Evolutionary conservation across 2,797 vertebrate genomes (phyloP).

Genomic region (Notamacropus eugenii): DNA sequence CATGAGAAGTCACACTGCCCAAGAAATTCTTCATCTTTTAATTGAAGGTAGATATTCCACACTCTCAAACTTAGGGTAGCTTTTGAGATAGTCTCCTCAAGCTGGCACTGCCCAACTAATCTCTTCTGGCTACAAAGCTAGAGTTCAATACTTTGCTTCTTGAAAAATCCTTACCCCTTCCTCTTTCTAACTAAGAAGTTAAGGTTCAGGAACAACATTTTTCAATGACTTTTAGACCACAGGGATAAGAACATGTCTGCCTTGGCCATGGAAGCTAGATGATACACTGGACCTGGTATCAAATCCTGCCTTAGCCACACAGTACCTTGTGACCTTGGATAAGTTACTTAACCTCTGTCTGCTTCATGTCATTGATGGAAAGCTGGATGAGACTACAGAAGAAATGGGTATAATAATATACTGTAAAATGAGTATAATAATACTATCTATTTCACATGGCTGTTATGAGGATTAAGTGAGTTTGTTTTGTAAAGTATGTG

Average conservation of each 20-base stretch:
- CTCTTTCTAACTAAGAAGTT: neutral
- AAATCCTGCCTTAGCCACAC: constrained; percentile 32
- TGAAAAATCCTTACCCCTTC: neutral
- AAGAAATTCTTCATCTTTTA: neutral
- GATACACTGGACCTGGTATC: neutral
- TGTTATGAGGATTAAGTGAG: constrained; percentile 7
- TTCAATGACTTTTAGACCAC: neutral
- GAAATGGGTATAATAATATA: too few relatives aligned
- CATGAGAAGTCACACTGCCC: neutral
- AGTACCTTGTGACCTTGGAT: neutral
- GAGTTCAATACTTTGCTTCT: neutral
- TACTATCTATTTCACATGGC: neutral
- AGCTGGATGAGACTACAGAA: too few relatives aligned
- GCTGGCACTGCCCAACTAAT: neutral
- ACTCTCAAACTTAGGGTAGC: neutral
- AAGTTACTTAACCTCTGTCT: constrained; percentile 33
- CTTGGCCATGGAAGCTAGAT: neutral
- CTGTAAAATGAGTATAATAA: neutral
- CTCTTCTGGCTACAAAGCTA: neutral
- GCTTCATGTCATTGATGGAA: neutral
- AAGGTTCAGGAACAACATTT: neutral
- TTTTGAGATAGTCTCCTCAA: neutral
- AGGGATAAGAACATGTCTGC: neutral
- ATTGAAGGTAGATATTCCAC: neutral
- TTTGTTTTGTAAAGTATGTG: constrained; percentile 13